Conservation (phyloP, 2,113 vertebrate species). For the Strix uralensis region DNA sequence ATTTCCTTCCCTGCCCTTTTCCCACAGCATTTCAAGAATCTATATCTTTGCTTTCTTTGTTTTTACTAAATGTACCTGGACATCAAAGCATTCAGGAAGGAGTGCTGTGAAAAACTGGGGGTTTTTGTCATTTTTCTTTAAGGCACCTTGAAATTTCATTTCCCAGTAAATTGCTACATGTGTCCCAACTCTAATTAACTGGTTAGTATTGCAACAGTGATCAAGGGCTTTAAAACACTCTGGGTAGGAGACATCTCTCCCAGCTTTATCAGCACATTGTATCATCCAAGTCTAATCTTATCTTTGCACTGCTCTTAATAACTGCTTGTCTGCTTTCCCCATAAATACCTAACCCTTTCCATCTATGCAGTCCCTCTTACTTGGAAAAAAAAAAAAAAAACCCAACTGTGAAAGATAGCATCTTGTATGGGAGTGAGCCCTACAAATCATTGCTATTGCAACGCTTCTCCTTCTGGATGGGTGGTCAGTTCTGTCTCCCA, state of each 20-base stretch:
- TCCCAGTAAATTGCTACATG: background rate
- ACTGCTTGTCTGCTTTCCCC: background rate
- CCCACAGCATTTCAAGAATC: background rate
- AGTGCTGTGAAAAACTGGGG: background rate
- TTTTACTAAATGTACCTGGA: background rate
- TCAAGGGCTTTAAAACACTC: constrained; percentile 23
- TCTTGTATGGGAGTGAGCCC: background rate
- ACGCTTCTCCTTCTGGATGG: background rate
- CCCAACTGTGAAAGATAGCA: background rate
- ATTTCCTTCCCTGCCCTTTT: background rate
- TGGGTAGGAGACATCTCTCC: background rate
- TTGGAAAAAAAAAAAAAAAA: rapidly evolving
- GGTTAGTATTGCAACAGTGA: background rate
- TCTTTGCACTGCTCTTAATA: background rate
- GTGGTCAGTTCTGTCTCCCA: background rate
- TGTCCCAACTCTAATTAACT: constrained; percentile 4
- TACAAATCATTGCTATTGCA: background rate
- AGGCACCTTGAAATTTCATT: background rate
- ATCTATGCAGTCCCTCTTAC: background rate
- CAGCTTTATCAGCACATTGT: background rate
- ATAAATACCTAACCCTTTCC: background rate
- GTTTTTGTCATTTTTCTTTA: background rate
- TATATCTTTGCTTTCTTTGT: background rate
- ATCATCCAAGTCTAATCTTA: constrained; percentile 5
- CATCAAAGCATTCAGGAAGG: background rate